Percentiles rank a stretch among this genome's conserved stretches.
Evolutionary conservation across 2,113 vertebrate genomes (phyloP).

Genomic region (Paramisgurnus dabryanus): DNA sequence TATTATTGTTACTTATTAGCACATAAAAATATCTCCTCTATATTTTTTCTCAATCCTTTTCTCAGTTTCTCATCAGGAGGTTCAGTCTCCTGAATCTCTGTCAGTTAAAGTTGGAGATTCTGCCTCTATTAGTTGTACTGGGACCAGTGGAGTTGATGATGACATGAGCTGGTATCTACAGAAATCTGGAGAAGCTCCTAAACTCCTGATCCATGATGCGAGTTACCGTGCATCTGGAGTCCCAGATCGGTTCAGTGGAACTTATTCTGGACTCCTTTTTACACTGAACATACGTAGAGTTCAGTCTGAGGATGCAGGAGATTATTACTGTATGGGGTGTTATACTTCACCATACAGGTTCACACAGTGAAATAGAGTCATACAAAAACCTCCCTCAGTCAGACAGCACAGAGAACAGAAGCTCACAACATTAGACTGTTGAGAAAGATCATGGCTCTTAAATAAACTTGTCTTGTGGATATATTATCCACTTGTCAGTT

Average conservation of each 20-base stretch:
- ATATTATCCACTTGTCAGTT: no score
- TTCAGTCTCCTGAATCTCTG: slow-evolving; percentile 22
- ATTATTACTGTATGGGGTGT: slow-evolving; percentile 9
- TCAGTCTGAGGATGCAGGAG: slow-evolving; percentile 20
- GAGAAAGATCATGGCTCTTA: no score
- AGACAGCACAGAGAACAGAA: neutral
- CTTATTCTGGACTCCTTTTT: neutral
- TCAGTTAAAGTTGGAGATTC: neutral
- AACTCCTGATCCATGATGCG: no score
- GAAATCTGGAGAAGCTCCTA: slow-evolving; percentile 6
- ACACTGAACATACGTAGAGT: slow-evolving; percentile 15
- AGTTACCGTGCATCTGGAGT: no score
- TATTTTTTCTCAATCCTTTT: neutral
- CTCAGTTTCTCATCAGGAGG: slow-evolving; percentile 17
- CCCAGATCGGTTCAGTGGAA: slow-evolving; percentile 14
- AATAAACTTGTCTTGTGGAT: no score
- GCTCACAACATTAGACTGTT: neutral
- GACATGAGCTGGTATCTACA: slow-evolving; percentile 28
- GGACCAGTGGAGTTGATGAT: neutral
- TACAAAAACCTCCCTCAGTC: slow-evolving; percentile 43
- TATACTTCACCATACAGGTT: neutral
- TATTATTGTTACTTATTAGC: no score
- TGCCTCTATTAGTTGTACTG: slow-evolving; percentile 23
- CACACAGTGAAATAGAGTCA: neutral
- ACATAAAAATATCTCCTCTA: no score